These are phyloP conservation scores for Apis mellifera DNA, from an alignment of 1,140 invertebrate genomes.

Conservation along the genomic window DNA sequence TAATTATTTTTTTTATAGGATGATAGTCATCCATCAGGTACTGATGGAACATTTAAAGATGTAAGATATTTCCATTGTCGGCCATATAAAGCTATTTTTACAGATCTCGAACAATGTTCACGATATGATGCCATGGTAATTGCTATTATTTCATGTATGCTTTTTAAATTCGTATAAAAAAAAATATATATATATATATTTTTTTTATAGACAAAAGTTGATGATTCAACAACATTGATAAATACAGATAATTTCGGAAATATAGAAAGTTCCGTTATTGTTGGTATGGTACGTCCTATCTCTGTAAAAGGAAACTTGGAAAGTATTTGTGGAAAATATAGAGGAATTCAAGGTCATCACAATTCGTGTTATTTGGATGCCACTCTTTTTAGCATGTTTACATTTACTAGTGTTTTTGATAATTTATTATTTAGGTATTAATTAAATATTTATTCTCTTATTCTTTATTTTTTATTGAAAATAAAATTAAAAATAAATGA, in stretches of 20 bases:
- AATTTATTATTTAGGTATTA: slow-evolving; percentile 89
- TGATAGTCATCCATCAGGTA: slow-evolving; percentile 82
- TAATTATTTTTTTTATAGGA: slow-evolving; percentile 79
- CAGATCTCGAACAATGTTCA: slow-evolving; percentile 88
- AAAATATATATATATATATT: slow-evolving; percentile 64
- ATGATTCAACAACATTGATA: slow-evolving; percentile 56
- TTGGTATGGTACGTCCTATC: slow-evolving; percentile 90
- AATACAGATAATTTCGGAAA: slow-evolving; percentile 81
- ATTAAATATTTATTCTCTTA: background rate
- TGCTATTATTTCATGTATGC: slow-evolving; percentile 67
- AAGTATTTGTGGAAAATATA: slow-evolving; percentile 88
- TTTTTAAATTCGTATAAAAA: slow-evolving; percentile 68
- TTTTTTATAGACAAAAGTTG: slow-evolving; percentile 52
- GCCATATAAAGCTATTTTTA: slow-evolving; percentile 88
- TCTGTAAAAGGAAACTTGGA: slow-evolving; percentile 85
- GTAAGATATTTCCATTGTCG: slow-evolving; percentile 87
- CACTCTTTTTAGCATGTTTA: slow-evolving; percentile 98
- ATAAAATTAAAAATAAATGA: background rate
- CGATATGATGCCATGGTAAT: slow-evolving; percentile 88
- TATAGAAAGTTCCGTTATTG: slow-evolving; percentile 89
- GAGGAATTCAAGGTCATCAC: slow-evolving; percentile 98
- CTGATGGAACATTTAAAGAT: slow-evolving; percentile 90
- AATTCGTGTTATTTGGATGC: slow-evolving; percentile 99
- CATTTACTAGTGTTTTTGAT: slow-evolving; percentile 97
- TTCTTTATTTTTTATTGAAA: slow-evolving; percentile 17